Evolutionary conservation across 2,888 invertebrate species (phyloP), one percentile per base, ranked within the genome.

Genomic region (Cenopis cana): DNA sequence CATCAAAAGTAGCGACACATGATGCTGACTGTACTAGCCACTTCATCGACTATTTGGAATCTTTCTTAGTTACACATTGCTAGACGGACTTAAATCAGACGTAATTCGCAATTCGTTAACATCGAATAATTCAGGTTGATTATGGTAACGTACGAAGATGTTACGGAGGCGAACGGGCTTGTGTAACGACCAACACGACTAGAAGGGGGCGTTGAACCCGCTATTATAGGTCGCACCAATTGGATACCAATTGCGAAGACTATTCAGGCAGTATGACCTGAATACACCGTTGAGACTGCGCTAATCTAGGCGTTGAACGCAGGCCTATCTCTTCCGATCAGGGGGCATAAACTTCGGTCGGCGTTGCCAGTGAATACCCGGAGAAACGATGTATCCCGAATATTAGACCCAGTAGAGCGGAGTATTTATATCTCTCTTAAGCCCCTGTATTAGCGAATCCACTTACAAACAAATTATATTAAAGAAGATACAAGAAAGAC

Each of bases 221-320:
- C 33, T 20, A n/a, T n/a, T n/a, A n/a, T n/a, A 61, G 60, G 54
- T 52, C 60, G 46, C 18, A 29, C 38, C 68, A 68, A 68, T 68
- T 68, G 68, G 54, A 46, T 61, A 68, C 38, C 68, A 68, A 68
- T 68, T 68, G 36, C 41, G 55, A 29, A n/a, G n/a, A 29, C 29
- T 29, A 29, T n/a, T 24, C 24, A 46, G 46, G 46, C 46, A 46
- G 8, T 46, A 46, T 46, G 46, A 46, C 46, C n/a, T 6, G 46
- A 46, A 46, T 46, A n/a, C 12, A 46, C 29, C 2, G 33, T 33
- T 3, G 33, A 24, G 24, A 5, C 33, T 8, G 33, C n/a, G 46
- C 46, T 12, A 46, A 46, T 46, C 14, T 46, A 46, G n/a, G n/a
- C 46, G n/a, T 46, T 6, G 46, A 46, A 6, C n/a, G 46, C 46